Conservation (phyloP, 1,140 invertebrate genomes). For the Calliphora vicina region DNA sequence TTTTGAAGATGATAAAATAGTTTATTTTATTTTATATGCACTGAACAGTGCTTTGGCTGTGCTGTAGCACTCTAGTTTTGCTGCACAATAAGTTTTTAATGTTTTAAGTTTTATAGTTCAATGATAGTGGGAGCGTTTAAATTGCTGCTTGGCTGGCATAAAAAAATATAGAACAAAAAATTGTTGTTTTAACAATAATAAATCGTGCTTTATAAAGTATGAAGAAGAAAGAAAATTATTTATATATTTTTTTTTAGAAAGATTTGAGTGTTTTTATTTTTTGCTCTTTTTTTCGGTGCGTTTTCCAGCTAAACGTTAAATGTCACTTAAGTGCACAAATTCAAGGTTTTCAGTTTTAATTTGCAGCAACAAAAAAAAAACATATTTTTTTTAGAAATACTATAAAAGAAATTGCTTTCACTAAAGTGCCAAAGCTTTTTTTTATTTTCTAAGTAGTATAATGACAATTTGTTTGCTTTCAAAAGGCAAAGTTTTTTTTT, state of each 20-base stretch:
- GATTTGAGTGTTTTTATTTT: not conserved
- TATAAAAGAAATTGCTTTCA: not conserved
- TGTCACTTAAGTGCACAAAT: not conserved
- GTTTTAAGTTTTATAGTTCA: not conserved
- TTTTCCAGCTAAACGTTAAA: not conserved
- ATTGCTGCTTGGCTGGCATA: not conserved
- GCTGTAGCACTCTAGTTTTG: not conserved
- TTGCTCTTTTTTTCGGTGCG: not conserved
- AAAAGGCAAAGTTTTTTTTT: too few relatives aligned
- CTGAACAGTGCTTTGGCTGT: too few relatives aligned
- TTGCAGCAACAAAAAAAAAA: not conserved
- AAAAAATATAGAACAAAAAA: not conserved
- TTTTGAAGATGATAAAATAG: too few relatives aligned
- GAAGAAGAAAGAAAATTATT: not conserved
- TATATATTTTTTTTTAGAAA: too few relatives aligned
- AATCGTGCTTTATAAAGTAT: not conserved
- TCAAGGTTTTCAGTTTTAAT: not conserved
- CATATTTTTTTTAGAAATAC: not conserved
- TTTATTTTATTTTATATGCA: too few relatives aligned
- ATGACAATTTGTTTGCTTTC: too few relatives aligned
- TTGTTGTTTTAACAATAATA: not conserved
- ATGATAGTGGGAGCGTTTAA: not conserved
- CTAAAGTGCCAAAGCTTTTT: not conserved
- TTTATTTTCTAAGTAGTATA: not conserved
- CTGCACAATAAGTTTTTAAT: not conserved